Evolutionary conservation across 1,140 invertebrate species (phyloP).

Genomic region (Drosophila athabasca): DNA sequence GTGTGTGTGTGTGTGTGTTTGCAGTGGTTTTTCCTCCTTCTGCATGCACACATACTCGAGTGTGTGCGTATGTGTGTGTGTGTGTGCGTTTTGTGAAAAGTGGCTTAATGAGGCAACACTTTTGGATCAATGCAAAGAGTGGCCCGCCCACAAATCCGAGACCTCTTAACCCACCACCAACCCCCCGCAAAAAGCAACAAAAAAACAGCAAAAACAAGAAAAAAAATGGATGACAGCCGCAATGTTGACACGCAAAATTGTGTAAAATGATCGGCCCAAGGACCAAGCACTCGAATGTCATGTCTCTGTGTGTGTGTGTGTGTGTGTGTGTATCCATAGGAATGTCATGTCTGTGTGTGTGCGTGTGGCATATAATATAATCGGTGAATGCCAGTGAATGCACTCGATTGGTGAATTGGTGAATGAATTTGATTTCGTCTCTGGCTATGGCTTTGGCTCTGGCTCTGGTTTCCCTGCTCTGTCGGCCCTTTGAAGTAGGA

Average conservation of each 20-base stretch:
- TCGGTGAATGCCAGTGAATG: conserved; percentile 17
- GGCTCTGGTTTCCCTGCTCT: not conserved
- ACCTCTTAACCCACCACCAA: not conserved
- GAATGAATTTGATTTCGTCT: not conserved
- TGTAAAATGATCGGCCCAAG: conserved; percentile 51
- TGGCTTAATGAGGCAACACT: conserved; percentile 53
- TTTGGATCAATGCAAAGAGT: conserved; percentile 18
- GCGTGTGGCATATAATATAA: conserved; percentile 37
- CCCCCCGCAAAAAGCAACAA: not conserved
- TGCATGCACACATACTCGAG: not conserved
- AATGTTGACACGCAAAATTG: conserved; percentile 53
- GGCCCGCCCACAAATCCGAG: conserved; percentile 1
- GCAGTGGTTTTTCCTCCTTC: conserved; percentile 9
- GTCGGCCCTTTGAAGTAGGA: conserved; percentile 2
- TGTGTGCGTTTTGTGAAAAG: conserved; percentile 12
- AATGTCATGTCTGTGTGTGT: not conserved
- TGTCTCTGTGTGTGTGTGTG: conserved; percentile 1
- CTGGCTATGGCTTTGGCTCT: no score
- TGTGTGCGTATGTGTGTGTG: no score
- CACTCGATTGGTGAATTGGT: conserved; percentile 7
- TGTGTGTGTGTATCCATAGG: no score
- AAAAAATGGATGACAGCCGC: conserved; percentile 39
- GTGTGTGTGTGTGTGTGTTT: conserved; percentile 4
- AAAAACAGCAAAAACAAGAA: not conserved
- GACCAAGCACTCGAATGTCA: not conserved